phyloP scores from a whole-genome alignment of 64 coral and sea anemone species.

The Porites australiensis region DNA sequence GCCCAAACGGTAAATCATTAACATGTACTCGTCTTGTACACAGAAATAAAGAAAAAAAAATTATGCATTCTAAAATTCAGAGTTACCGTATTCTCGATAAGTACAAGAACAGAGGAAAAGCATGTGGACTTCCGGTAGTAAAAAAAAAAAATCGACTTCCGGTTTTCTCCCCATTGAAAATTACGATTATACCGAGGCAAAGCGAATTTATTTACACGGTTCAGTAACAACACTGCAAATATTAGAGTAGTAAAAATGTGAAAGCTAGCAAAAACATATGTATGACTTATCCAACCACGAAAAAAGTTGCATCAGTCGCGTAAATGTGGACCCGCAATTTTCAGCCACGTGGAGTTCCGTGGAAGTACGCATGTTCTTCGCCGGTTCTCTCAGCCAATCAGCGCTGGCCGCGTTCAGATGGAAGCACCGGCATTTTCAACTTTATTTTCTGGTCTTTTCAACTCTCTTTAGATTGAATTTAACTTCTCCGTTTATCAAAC shows the following conservation, averaged over 20 bases:
- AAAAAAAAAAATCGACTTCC: background rate
- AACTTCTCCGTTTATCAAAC: background rate
- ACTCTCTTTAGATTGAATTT: background rate
- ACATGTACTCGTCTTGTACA: too few relatives aligned
- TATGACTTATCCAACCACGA: background rate
- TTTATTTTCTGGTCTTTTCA: background rate
- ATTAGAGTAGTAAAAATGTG: background rate
- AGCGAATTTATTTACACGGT: background rate
- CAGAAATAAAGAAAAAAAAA: too few relatives aligned
- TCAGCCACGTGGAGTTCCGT: conserved; percentile 66
- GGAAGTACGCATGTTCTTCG: conserved; percentile 58
- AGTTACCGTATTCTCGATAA: too few relatives aligned
- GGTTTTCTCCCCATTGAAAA: background rate
- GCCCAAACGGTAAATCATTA: too few relatives aligned
- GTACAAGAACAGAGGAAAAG: too few relatives aligned
- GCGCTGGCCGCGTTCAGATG: conserved; percentile 92
- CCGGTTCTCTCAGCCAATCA: conserved; percentile 91
- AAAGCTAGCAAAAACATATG: background rate
- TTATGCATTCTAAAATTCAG: too few relatives aligned
- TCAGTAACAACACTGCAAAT: background rate
- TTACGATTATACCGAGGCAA: background rate
- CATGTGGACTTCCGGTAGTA: too few relatives aligned
- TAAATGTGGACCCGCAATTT: conserved; percentile 57
- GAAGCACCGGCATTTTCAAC: conserved; percentile 85
- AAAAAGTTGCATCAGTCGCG: conserved; percentile 10